Evolutionary conservation across 1,140 invertebrate species (phyloP), one percentile per base, ranked within the genome.

Genomic region (Homarus americanus): DNA sequence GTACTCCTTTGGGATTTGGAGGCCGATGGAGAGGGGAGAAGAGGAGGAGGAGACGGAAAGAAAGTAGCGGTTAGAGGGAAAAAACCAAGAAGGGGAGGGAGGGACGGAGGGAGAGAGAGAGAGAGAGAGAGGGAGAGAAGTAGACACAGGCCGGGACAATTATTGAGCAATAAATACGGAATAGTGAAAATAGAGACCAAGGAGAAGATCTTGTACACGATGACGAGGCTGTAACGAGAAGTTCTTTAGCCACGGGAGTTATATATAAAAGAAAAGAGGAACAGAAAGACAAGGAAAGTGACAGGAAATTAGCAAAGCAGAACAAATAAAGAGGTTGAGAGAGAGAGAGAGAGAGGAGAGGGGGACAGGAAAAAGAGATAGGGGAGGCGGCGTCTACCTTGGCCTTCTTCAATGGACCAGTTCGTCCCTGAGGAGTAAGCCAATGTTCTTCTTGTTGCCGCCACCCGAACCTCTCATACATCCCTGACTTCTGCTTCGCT

Each of bases 361-460:
- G 28, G 28, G 36, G 28, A 83, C 1, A 34, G 32, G 28, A 9
- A 83, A 84, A 72, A 44, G n/a, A 17, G 69, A 34, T 24, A 34
- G 12, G 58, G 53, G 34, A n/a, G 36, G 32, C 44, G 24, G n/a
- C 69, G 69, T 86, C 72, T 76, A 76, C 84, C 84, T 53, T 80
- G 40, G 79, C 58, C 72, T 88, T 36, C 86, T 82, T 90, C 87
- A 90, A 90, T 90, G 87, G 80, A 53, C 32, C 79, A 83, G 87
- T 82, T 82, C 66, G 66, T 83, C 87, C 87, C 80, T 58, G n/a
- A 82, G 87, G 87, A 83, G 69, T 76, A 53, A 83, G 49, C 87
- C 87, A 90, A 90, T 90, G 79, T 83, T 90, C 79, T 75, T 82
- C 78, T 41, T 75, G 84, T 76, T 75, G 84, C 69, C 72, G 69